Percentiles rank a stretch among this genome's conserved stretches.
Conservation (phyloP, 2,888 invertebrate genomes). For the Hydriomena furcata region DNA sequence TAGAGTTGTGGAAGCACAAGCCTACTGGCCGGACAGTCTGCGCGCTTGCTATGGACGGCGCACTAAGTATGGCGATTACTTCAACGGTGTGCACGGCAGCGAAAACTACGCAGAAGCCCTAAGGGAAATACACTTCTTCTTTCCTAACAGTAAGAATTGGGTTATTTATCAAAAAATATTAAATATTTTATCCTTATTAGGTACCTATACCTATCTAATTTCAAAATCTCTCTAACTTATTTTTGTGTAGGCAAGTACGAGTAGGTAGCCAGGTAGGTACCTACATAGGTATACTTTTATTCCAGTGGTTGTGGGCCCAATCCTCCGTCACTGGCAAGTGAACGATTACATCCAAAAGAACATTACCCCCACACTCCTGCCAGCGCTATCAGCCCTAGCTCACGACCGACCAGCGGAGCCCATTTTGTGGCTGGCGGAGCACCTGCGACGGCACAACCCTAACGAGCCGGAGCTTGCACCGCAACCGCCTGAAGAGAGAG, state of each 20-base stretch:
- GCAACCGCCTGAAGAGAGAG: conserved; percentile 47
- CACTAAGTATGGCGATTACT: conserved; percentile 82
- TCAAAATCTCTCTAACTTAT: not conserved
- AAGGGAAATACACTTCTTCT: conserved; percentile 94
- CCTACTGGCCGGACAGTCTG: conserved; percentile 87
- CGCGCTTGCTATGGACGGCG: conserved; percentile 88
- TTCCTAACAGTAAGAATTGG: conserved; percentile 87
- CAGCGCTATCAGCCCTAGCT: conserved; percentile 86
- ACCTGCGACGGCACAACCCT: conserved; percentile 89
- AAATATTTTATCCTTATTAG: no score
- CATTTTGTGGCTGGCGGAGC: conserved; percentile 89
- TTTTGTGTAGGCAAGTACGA: no score
- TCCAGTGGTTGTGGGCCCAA: conserved; percentile 90
- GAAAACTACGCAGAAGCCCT: conserved; percentile 85
- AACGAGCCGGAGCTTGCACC: conserved; percentile 84
- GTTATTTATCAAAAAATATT: no score
- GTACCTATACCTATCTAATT: not conserved
- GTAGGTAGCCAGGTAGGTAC: no score
- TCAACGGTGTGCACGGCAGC: conserved; percentile 93
- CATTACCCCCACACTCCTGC: conserved; percentile 85
- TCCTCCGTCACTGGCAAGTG: conserved; percentile 84
- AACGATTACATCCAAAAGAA: conserved; percentile 87
- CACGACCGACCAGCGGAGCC: conserved; percentile 90
- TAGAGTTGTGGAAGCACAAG: conserved; percentile 85
- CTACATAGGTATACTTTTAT: not conserved